Evolutionary conservation across 2,113 vertebrate genomes (phyloP).

Genomic region (Gnathonemus echidnorhynchus): DNA sequence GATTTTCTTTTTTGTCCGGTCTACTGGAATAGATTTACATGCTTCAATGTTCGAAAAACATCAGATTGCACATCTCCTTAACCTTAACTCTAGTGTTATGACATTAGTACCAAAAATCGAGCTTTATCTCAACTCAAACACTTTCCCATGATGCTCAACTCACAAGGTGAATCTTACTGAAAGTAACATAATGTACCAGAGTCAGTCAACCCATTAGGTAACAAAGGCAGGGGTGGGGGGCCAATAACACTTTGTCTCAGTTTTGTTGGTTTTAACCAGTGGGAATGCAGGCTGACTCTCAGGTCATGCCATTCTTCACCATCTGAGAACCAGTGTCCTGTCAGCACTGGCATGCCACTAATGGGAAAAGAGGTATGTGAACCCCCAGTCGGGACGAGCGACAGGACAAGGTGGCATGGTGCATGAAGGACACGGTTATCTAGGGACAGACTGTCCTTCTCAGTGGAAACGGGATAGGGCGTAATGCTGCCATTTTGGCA

Average conservation of each 20-base stretch:
- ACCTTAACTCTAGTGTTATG: background rate
- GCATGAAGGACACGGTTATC: background rate
- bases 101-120: background rate
- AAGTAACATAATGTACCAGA: background rate
- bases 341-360: background rate
- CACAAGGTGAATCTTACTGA: background rate
- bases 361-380: background rate
- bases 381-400: background rate
- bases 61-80: too few relatives aligned
- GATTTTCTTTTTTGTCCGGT: background rate
- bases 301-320: background rate
- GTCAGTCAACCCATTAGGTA: background rate
- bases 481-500: background rate
- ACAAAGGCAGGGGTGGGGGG: background rate
- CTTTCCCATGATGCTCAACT: background rate
- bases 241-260: background rate
- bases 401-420: background rate
- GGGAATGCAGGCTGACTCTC: background rate
- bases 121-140: background rate
- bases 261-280: background rate
- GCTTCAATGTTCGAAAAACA: background rate
- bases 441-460: background rate
- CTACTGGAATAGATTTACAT: background rate
- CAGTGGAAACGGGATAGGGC: background rate
- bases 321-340: background rate